phyloP scores from a whole-genome alignment of 2,113 vertebrate genomes.

The Mobula birostris region DNA sequence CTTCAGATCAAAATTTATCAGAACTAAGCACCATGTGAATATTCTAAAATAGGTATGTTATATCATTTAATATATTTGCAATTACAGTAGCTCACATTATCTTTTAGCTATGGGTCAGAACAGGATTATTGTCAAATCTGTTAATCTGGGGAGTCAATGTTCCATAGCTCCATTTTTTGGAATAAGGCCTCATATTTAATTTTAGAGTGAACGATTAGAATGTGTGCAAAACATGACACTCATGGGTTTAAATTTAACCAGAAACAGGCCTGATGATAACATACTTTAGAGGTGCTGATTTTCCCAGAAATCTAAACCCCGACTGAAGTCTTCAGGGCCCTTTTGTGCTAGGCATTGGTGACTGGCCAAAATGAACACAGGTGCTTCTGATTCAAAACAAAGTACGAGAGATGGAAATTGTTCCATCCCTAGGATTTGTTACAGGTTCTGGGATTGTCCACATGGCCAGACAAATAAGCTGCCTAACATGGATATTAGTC shows the following conservation, averaged over 20 bases:
- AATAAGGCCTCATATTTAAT: background rate
- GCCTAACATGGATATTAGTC: background rate
- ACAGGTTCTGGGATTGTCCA: background rate
- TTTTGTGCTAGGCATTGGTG: background rate
- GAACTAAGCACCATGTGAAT: background rate
- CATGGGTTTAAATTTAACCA: background rate
- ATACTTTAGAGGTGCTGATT: background rate
- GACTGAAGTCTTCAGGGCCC: background rate
- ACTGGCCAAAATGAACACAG: background rate
- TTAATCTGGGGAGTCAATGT: background rate
- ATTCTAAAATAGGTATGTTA: background rate
- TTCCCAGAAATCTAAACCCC: too few relatives aligned
- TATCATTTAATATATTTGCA: background rate
- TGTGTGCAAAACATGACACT: background rate
- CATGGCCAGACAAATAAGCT: background rate
- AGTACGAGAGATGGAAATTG: background rate
- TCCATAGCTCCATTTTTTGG: background rate
- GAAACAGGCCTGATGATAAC: background rate
- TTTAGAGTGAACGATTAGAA: background rate
- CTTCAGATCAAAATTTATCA: background rate
- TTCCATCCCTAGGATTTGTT: background rate
- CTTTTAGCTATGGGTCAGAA: background rate
- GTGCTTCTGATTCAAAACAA: background rate
- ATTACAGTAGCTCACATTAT: background rate
- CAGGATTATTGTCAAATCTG: slow-evolving; percentile 10